A percentile compares a stretch with the other conserved stretches of the same genome.
These are phyloP conservation scores for Orgyia antiqua DNA, from an alignment of 2,888 invertebrate genomes.

Conservation along the genomic window DNA sequence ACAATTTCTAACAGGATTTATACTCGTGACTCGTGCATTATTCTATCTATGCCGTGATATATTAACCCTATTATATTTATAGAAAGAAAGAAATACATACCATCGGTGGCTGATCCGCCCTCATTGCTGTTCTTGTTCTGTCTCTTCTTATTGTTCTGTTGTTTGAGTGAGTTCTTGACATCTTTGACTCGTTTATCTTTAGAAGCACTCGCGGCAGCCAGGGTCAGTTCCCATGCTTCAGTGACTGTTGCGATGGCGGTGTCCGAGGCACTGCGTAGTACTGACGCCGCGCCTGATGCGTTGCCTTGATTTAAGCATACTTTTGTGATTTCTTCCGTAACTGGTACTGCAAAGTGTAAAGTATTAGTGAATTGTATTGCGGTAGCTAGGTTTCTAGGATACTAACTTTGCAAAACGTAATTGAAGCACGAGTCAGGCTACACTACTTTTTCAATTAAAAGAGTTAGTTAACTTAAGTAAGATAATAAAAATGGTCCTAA, in stretches of 20 bases:
- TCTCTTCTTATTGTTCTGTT: conserved; percentile 57
- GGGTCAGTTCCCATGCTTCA: conserved; percentile 87
- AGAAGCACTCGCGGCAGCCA: conserved; percentile 91
- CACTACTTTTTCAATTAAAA: too few relatives aligned
- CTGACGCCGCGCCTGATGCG: conserved; percentile 74
- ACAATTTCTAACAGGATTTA: too few relatives aligned
- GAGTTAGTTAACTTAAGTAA: too few relatives aligned
- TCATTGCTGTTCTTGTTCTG: conserved; percentile 45
- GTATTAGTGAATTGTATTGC: neutral
- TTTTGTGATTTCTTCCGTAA: conserved; percentile 48
- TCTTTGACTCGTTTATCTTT: conserved; percentile 94
- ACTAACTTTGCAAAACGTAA: too few relatives aligned
- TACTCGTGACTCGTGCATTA: too few relatives aligned
- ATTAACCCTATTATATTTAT: too few relatives aligned
- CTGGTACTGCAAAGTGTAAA: conserved; percentile 49
- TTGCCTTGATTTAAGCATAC: conserved; percentile 27
- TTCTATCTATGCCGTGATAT: too few relatives aligned
- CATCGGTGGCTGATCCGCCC: conserved; percentile 42
- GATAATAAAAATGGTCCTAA: too few relatives aligned
- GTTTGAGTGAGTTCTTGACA: conserved; percentile 81
- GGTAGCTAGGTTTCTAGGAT: neutral
- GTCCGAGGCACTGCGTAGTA: conserved; percentile 82
- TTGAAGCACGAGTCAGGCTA: too few relatives aligned
- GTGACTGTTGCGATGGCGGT: conserved; percentile 88
- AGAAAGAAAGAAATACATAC: too few relatives aligned